phyloP scores from a whole-genome alignment of 2,113 vertebrate species.

The Perca fluviatilis region DNA sequence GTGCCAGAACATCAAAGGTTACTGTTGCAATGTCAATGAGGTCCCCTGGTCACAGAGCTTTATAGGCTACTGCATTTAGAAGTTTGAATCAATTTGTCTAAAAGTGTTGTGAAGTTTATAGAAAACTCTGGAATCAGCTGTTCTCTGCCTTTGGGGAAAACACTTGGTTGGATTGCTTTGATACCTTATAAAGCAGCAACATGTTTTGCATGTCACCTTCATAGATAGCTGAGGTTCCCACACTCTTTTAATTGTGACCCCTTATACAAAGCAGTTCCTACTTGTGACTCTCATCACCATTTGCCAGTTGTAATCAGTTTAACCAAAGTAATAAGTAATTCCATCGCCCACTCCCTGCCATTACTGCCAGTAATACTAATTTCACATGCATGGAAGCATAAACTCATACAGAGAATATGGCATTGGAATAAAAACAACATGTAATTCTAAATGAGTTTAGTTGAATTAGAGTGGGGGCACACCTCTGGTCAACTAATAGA shows the following conservation, averaged over 20 bases:
- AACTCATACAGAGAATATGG: background rate
- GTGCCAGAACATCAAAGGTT: background rate
- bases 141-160: background rate
- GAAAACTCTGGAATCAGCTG: background rate
- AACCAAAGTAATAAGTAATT: no score
- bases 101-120: background rate
- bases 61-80: background rate
- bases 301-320: no score
- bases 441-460: background rate
- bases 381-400: background rate
- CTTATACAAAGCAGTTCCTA: background rate
- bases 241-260: background rate
- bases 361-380: no score
- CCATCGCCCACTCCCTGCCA: no score
- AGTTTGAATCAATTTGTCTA: conserved; percentile 14
- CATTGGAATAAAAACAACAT: background rate
- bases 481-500: conserved; percentile 5
- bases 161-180: background rate
- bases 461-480: background rate
- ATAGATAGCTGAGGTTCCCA: background rate
- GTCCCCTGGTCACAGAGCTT: background rate
- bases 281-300: background rate
- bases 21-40: conserved; percentile 5
- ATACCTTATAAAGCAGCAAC: background rate
- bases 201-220: background rate